Evolutionary conservation across 2,888 invertebrate genomes (phyloP).

Genomic region (Lissocephala sabroskyi): DNA sequence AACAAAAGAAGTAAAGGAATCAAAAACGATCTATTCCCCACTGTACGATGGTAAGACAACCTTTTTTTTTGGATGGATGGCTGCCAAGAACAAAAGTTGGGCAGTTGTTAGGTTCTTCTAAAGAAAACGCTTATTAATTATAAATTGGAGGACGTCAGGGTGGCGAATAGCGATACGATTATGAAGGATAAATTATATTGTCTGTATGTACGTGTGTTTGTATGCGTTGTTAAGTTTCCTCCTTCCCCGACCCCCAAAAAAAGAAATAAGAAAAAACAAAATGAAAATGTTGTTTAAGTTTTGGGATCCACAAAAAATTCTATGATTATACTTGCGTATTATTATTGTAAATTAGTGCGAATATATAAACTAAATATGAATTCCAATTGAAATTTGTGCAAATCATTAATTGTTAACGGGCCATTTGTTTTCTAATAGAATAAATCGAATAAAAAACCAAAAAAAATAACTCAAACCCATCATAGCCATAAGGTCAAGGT

Average conservation of each 20-base stretch:
- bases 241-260: no score
- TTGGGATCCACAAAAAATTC: not conserved
- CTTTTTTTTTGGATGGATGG: no score
- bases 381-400: conserved; percentile 17
- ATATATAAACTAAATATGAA: conserved; percentile 9
- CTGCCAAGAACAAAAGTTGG: conserved; percentile 6
- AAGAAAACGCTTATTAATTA: conserved; percentile 65
- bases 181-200: conserved; percentile 1
- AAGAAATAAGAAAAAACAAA: no score
- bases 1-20: not conserved
- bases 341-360: no score
- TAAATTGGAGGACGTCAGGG: conserved; percentile 24
- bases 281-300: not conserved
- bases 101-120: conserved; percentile 60
- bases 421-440: not conserved
- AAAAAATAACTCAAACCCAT: conserved; percentile 2
- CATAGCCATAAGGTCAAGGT: conserved; percentile 38
- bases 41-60: no score
- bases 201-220: not conserved
- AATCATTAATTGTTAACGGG: not conserved
- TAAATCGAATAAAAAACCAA: not conserved
- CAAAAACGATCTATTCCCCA: not conserved
- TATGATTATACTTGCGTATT: no score
- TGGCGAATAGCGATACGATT: no score
- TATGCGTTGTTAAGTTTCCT: not conserved